Evolutionary conservation across 2,888 invertebrate species (phyloP).

Genomic region (Ephialtes manifestator): DNA sequence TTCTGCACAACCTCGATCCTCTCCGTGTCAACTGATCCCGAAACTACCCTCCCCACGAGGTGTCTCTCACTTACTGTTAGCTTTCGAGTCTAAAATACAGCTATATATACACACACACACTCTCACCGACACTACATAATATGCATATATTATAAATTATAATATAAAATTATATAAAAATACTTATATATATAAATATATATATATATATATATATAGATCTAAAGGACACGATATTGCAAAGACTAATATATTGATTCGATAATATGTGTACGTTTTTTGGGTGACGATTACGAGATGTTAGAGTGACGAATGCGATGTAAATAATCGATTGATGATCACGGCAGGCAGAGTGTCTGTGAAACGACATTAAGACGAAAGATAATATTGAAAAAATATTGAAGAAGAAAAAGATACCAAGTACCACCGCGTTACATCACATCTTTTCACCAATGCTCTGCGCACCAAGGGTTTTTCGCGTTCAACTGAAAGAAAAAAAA

Average conservation of each 20-base stretch:
- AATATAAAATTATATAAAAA: conserved; percentile 72
- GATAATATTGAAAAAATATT: conserved; percentile 46
- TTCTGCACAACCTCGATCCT: conserved; percentile 63
- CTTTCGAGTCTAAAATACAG: conserved; percentile 65
- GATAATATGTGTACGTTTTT: conserved; percentile 71
- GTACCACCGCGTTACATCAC: conserved; percentile 35
- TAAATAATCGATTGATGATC: conserved; percentile 65
- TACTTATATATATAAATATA: conserved; percentile 64
- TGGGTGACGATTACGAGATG: conserved; percentile 25
- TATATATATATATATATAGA: conserved; percentile 67
- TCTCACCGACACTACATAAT: conserved; percentile 61
- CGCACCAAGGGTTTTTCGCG: conserved; percentile 59
- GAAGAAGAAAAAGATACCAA: conserved; percentile 28
- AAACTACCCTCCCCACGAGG: conserved; percentile 51
- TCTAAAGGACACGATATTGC: conserved; percentile 72
- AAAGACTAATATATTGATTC: conserved; percentile 71
- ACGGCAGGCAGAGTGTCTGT: conserved; percentile 72
- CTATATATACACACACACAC: conserved; percentile 62
- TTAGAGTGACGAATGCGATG: conserved; percentile 57
- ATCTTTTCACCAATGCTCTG: conserved; percentile 72
- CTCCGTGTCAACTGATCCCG: conserved; percentile 57
- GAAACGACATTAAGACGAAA: conserved; percentile 66
- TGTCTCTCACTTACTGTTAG: conserved; percentile 63
- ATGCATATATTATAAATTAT: conserved; percentile 69
- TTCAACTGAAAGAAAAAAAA: conserved; percentile 26